Base-by-base conservation (phyloP, 2,888 invertebrate genomes). In the Apamea epomidion region DNA sequence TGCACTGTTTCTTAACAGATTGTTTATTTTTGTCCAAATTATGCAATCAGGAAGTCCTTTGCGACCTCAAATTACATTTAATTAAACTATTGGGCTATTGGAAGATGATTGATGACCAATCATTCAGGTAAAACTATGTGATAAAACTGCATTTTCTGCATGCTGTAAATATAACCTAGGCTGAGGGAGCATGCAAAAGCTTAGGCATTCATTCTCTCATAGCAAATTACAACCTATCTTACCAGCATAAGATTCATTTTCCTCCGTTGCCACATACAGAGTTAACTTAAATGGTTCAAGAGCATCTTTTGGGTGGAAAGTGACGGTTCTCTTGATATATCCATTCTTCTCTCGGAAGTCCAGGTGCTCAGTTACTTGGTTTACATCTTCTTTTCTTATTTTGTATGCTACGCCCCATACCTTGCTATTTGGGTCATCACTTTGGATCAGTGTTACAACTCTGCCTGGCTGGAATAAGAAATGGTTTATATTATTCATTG, bases 321-420 rank as follows among this genome's bases (percentile, higher is more conserved):
- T 96, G 0, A 98, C 97, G 10, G 95, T 96, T 92, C 97, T 97
- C 88, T 98, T 98, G 76, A 98, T 97, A 93, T 99, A 99, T 18
- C 99, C 99, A 94, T 99, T 99, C 93, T 99, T 99, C 95, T 99
- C 99, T 91, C 99, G 97, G 92, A 97, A 98, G 93, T 99, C 99
- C 87, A 99, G 97, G 93, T 99, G 98, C 75, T 98, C 97, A 1
- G 98, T 97, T 0, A 99, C 99, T 84, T 97, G 94, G 16, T 97
- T 97, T 85, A 97, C 97, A 84, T 99, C 98, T 72, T 97, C 95
- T 0, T 97, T 94, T 14, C 97, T 97, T 91, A 99, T 99, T 95
- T 98, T 98, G 94, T 99, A 99, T 0, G 99, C 99, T 25, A 99
- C 97, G 6, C 99, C 99, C 98, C 99, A 99, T 0, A 99, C 99